Conservation (phyloP, 2,888 invertebrate genomes). For the Netelia virgata region DNA sequence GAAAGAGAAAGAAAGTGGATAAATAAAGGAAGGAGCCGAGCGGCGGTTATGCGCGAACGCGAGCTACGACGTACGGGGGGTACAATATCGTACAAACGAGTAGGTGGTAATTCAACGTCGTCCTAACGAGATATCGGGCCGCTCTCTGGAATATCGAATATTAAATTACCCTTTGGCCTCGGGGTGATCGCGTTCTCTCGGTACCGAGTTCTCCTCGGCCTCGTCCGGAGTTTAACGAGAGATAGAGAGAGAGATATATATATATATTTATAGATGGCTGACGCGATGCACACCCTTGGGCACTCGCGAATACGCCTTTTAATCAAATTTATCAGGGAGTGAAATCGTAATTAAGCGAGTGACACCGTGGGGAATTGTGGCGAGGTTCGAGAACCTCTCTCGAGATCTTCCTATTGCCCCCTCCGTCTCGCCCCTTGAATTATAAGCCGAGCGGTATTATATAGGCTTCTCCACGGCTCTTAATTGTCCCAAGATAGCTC, state of each 20-base stretch:
- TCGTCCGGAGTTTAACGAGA: neutral
- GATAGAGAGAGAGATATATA: slow-evolving; percentile 29
- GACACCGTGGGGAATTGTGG: slow-evolving; percentile 67
- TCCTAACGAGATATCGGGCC: slow-evolving; percentile 59
- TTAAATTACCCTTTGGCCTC: slow-evolving; percentile 62
- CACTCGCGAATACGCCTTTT: slow-evolving; percentile 67
- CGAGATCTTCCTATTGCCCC: slow-evolving; percentile 10
- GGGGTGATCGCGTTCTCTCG: slow-evolving; percentile 9
- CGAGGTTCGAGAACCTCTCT: slow-evolving; percentile 45
- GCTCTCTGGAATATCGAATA: slow-evolving; percentile 57
- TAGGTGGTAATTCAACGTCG: slow-evolving; percentile 33
- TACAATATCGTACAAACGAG: slow-evolving; percentile 22
- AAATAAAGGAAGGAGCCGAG: no score
- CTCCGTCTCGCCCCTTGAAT: neutral
- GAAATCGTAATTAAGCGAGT: slow-evolving; percentile 70
- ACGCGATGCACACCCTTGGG: slow-evolving; percentile 46
- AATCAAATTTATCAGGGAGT: slow-evolving; percentile 69
- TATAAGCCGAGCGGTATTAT: neutral
- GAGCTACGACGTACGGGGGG: neutral
- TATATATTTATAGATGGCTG: neutral
- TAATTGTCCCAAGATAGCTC: slow-evolving; percentile 52
- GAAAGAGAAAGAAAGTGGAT: no score
- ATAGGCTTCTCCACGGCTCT: slow-evolving; percentile 19
- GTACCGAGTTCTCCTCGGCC: no score
- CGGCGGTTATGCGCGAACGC: neutral